Conservation (phyloP, 2,113 vertebrate genomes). For the Probosciger aterrimus region DNA sequence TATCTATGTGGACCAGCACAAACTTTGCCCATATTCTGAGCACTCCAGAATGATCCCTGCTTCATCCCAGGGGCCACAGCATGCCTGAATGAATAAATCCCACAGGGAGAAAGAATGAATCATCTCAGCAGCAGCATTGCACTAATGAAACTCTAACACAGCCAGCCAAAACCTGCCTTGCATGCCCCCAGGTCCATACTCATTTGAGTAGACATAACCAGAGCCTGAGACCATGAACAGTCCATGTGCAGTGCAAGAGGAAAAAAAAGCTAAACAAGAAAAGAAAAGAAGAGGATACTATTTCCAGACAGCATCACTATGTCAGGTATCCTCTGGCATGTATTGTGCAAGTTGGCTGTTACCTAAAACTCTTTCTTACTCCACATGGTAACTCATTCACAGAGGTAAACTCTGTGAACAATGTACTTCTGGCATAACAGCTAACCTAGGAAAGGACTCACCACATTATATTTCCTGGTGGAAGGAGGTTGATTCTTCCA, state of each 20-base stretch:
- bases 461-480: background rate
- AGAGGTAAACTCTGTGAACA: background rate
- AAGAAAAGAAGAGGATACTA: background rate
- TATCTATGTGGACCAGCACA: background rate
- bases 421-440: background rate
- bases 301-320: background rate
- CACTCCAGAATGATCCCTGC: background rate
- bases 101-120: background rate
- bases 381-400: background rate
- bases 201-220: background rate
- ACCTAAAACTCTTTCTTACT: background rate
- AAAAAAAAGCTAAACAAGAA: background rate
- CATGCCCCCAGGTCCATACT: rapidly evolving
- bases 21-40: background rate
- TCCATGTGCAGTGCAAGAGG: background rate
- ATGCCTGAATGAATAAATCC: background rate
- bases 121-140: background rate
- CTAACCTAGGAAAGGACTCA: background rate
- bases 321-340: background rate
- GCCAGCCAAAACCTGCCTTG: background rate
- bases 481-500: background rate
- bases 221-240: background rate
- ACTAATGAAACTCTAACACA: background rate
- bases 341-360: background rate
- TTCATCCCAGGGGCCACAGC: background rate